Conservation (phyloP, 2,113 vertebrate species). For the Sylvia atricapilla region DNA sequence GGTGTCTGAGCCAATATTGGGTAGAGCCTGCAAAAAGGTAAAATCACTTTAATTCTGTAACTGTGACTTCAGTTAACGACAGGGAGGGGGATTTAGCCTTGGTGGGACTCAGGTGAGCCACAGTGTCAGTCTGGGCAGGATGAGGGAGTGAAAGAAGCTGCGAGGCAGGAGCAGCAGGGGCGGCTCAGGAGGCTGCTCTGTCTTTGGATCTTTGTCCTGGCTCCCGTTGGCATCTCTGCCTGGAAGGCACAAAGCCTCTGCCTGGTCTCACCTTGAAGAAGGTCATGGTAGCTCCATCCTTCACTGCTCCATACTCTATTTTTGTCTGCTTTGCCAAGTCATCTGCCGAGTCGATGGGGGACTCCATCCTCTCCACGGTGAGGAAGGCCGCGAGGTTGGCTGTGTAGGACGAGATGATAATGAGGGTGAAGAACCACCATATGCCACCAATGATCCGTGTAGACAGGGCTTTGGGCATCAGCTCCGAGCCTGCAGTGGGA, state of each 20-base stretch:
- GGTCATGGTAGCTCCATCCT: slow-evolving; percentile 95
- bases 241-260: neutral
- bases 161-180: neutral
- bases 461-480: slow-evolving; percentile 98
- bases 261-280: slow-evolving; percentile 91
- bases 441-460: slow-evolving; percentile 98
- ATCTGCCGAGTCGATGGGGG: slow-evolving; percentile 92
- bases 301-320: slow-evolving; percentile 95
- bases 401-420: slow-evolving; percentile 98
- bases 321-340: slow-evolving; percentile 98
- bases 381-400: slow-evolving; percentile 97
- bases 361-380: slow-evolving; percentile 97
- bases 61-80: neutral
- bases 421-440: slow-evolving; percentile 99
- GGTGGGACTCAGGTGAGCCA: neutral
- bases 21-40: neutral
- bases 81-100: neutral
- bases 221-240: neutral
- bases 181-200: neutral
- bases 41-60: neutral
- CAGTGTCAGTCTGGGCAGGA: neutral
- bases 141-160: neutral
- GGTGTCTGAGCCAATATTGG: neutral
- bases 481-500: slow-evolving; percentile 84
- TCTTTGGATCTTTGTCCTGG: neutral